Conservation (phyloP, 2,113 vertebrate genomes). For the Mus pahari region DNA sequence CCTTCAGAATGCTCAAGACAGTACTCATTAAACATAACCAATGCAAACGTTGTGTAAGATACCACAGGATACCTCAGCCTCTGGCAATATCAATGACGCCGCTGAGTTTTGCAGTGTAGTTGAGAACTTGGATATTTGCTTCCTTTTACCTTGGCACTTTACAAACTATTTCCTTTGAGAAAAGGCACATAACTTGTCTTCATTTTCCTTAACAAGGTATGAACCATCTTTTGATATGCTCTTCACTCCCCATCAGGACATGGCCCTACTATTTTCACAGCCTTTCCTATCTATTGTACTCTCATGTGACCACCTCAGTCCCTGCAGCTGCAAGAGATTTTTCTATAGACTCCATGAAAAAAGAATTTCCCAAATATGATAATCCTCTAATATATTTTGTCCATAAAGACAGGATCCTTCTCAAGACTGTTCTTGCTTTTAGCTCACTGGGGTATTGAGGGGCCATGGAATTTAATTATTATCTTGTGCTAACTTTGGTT, state of each 20-base stretch:
- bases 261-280: too few species aligned
- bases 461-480: neutral
- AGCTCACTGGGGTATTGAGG: too few species aligned
- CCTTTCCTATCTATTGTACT: too few species aligned
- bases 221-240: neutral
- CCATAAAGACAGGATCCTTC: neutral
- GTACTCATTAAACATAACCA: neutral
- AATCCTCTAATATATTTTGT: neutral
- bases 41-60: too few species aligned
- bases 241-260: neutral
- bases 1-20: neutral
- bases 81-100: neutral
- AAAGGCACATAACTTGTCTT: neutral
- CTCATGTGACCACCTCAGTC: neutral
- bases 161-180: neutral
- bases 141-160: neutral
- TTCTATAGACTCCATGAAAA: neutral
- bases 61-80: neutral
- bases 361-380: neutral
- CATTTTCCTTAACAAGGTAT: too few species aligned
- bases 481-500: neutral
- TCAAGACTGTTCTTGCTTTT: neutral
- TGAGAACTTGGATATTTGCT: too few species aligned
- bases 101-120: neutral
- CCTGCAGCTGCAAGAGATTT: neutral